Evolutionary conservation across 2,888 invertebrate species (phyloP), one percentile per base, ranked within the genome.

Genomic region (Aelia acuminata): DNA sequence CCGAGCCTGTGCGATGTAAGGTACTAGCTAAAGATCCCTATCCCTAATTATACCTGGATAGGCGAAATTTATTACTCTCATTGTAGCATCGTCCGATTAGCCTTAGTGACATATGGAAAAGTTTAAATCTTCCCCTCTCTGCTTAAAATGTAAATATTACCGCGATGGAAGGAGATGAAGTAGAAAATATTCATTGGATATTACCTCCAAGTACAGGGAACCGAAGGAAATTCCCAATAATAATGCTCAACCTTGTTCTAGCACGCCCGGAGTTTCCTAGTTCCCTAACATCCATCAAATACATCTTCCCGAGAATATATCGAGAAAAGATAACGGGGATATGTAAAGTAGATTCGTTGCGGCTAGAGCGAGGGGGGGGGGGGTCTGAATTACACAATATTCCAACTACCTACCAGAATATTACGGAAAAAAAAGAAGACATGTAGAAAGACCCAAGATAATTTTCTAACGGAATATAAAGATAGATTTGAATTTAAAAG

Each of bases 141-240:
- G 57, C 26, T 31, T 3, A 57, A 8, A 15, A 57, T 26, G 57
- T 57, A 57, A 31, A 57, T 26, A 31, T 3, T 26, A 26, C 26
- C 57, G 13, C 10, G 0, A 35, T 35, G 1, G 18, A 35, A 70
- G 20, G 63, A 70, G 18, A 70, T 18, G 63, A 20, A 70, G 31
- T 0, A 70, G 63, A 70, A 18, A 70, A 70, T 70, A 70, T 70
- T 26, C 63, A 70, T 70, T 70, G 35, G 35, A 70, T 35, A 70
- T 70, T 70, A 35, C 63, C 26, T 35, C 63, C 18, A 35, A 35
- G 31, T 31, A 26, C 4, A 35, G 5, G 18, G n/a, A 18, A n/a
- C 31, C 35, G 0, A 1, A 18, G 35, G 31, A 70, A 70, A 31
- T 70, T 70, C 63, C 18, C 3, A 70, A 70, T 70, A 70, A 35